Evolutionary conservation across 2,113 vertebrate species (phyloP).

Genomic region (Mobula birostris): DNA sequence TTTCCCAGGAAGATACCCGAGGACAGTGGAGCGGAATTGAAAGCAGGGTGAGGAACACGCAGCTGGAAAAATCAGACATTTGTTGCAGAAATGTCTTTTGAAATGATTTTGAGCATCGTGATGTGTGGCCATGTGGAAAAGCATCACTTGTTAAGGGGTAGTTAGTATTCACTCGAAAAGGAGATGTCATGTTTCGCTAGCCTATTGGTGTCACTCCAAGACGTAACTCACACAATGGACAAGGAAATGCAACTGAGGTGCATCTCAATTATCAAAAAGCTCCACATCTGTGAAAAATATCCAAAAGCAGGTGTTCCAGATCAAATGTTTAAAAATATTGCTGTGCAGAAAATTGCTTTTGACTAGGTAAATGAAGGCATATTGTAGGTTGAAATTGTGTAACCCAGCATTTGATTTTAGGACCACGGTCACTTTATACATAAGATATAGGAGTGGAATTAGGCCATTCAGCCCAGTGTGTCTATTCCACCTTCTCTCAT

Average conservation of each 20-base stretch:
- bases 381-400: not conserved
- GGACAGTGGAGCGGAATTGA: not conserved
- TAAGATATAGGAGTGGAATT: no score
- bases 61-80: slow-evolving; percentile 10
- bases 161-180: slow-evolving; percentile 5
- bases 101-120: not conserved
- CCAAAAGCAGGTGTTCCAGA: not conserved
- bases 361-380: not conserved
- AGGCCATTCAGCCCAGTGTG: no score
- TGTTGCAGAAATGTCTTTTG: not conserved
- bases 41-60: not conserved
- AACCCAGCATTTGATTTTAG: not conserved
- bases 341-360: not conserved
- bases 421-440: not conserved
- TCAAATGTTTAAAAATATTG: not conserved
- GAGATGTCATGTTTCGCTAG: not conserved
- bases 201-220: not conserved
- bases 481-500: no score
- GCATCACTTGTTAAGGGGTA: not conserved
- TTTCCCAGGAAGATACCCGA: not conserved
- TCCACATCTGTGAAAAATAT: not conserved
- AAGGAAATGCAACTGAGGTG: not conserved
- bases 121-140: not conserved
- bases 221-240: not conserved
- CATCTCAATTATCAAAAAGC: not conserved